Evolutionary conservation across 2,888 invertebrate species (phyloP).

Genomic region (Hipparchia semele): DNA sequence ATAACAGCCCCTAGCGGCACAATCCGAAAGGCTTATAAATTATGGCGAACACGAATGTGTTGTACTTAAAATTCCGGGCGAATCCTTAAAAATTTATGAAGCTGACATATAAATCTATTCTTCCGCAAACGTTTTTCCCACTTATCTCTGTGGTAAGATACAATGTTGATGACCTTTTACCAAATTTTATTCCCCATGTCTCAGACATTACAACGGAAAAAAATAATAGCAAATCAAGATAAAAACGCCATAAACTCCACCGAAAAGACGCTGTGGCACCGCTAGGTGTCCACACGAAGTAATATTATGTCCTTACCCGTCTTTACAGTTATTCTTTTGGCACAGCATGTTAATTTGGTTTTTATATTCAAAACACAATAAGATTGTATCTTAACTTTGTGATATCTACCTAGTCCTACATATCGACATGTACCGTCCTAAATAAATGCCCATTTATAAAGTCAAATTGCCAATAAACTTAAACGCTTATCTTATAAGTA

Average conservation of each 20-base stretch:
- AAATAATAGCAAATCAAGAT: conserved; percentile 31
- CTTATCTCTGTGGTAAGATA: conserved; percentile 17
- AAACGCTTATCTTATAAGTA: too few relatives aligned
- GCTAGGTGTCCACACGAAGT: conserved; percentile 54
- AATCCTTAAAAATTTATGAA: conserved; percentile 37
- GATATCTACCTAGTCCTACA: conserved; percentile 3
- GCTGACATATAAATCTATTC: conserved; percentile 31
- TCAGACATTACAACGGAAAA: conserved; percentile 25
- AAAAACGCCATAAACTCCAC: conserved; percentile 34
- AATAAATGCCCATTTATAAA: neutral
- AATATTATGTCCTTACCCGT: conserved; percentile 61
- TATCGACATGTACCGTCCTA: conserved; percentile 1
- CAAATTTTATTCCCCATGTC: conserved; percentile 18
- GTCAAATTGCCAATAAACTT: neutral
- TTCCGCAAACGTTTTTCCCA: conserved; percentile 26
- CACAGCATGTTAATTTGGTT: conserved; percentile 59
- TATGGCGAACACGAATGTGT: conserved; percentile 28
- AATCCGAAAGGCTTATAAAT: conserved; percentile 21
- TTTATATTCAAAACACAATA: conserved; percentile 59
- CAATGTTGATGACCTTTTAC: conserved; percentile 24
- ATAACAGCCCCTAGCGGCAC: conserved; percentile 7
- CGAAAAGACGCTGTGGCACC: conserved; percentile 44
- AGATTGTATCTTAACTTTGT: conserved; percentile 21
- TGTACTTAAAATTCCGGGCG: conserved; percentile 35
- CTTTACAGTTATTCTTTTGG: conserved; percentile 67